Conservation (phyloP, 1,140 invertebrate species). For the Cotesia chilonis region DNA sequence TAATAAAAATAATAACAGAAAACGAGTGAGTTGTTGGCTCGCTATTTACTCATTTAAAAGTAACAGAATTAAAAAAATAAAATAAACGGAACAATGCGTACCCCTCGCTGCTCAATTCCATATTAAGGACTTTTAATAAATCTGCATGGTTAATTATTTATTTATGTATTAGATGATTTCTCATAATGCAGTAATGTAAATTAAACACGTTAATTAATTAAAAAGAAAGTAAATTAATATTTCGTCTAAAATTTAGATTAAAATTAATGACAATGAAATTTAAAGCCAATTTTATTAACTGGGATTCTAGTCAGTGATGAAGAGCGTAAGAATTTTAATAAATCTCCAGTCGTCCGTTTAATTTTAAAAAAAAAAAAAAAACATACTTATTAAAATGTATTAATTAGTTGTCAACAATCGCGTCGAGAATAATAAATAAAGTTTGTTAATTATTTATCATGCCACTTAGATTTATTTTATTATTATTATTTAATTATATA, state of each 20-base stretch:
- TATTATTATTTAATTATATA: not conserved
- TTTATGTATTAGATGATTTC: not conserved
- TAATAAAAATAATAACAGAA: not conserved
- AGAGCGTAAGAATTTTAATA: not conserved
- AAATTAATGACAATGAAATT: too few species aligned
- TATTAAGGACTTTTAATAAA: not conserved
- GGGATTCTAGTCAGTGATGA: slow-evolving; percentile 31
- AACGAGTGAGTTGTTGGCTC: not conserved
- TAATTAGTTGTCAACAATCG: slow-evolving; percentile 3
- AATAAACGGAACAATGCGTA: slow-evolving; percentile 6
- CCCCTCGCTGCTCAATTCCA: slow-evolving; percentile 13
- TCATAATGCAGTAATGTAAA: not conserved
- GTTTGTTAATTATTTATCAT: not conserved
- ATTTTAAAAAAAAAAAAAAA: not conserved
- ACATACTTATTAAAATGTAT: not conserved
- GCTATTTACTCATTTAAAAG: not conserved
- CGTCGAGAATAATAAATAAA: not conserved
- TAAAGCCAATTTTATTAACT: not conserved
- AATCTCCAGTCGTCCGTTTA: not conserved
- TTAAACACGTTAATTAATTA: not conserved
- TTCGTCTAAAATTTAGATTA: too few species aligned
- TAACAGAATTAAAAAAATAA: not conserved
- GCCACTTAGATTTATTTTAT: too few species aligned
- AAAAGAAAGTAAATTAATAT: too few species aligned
- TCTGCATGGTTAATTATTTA: not conserved